A percentile compares a stretch with the other conserved stretches of the same genome.
Evolutionary conservation across 2,888 invertebrate genomes (phyloP).

Genomic region (Spicauda simplicius): DNA sequence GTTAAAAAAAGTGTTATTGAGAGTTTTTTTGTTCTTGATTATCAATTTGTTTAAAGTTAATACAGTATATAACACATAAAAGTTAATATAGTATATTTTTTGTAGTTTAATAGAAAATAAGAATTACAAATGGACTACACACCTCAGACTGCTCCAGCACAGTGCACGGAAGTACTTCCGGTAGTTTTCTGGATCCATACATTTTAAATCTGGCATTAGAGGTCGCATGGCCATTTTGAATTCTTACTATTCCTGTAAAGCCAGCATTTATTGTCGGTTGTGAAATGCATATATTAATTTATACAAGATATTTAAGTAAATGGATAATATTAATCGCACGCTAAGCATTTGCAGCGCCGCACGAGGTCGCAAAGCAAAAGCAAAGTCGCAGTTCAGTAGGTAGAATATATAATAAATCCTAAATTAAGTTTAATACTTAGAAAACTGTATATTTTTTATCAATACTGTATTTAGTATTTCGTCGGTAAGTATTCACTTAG

Average conservation of each 20-base stretch:
- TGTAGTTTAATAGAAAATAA: too few species aligned
- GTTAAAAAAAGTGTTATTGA: too few species aligned
- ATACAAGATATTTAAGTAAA: neutral
- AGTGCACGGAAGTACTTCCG: slow-evolving; percentile 68
- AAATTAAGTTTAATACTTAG: too few species aligned
- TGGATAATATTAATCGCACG: slow-evolving; percentile 13
- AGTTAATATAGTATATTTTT: too few species aligned
- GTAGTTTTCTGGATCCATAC: slow-evolving; percentile 78
- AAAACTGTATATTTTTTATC: too few species aligned
- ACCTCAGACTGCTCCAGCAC: slow-evolving; percentile 67
- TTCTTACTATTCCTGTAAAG: slow-evolving; percentile 29
- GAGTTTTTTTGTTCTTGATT: too few species aligned
- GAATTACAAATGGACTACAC: neutral
- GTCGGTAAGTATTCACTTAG: too few species aligned
- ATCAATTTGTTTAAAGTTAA: too few species aligned
- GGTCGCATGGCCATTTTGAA: slow-evolving; percentile 58
- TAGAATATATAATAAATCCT: neutral
- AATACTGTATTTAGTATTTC: too few species aligned
- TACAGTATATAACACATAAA: too few species aligned
- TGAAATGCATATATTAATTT: neutral
- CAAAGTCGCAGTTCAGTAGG: slow-evolving; percentile 1
- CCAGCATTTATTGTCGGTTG: slow-evolving; percentile 17
- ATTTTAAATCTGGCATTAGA: slow-evolving; percentile 68
- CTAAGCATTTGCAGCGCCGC: slow-evolving; percentile 22
- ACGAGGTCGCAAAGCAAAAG: slow-evolving; percentile 22